phyloP scores from a whole-genome alignment of 1,140 invertebrate species.

The Procambarus virginalis region DNA sequence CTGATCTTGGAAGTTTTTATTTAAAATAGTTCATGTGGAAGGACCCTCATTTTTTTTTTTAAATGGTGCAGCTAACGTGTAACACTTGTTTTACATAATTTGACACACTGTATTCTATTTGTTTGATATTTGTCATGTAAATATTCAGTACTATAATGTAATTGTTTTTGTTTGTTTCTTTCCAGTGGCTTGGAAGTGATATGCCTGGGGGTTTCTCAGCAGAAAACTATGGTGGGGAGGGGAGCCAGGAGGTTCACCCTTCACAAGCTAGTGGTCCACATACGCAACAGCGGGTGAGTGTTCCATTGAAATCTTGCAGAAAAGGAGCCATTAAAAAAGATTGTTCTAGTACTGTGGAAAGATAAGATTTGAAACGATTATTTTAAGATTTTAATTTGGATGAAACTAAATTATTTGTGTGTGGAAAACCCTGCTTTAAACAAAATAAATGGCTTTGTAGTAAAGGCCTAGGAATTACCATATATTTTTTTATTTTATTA shows the following conservation, averaged over 20 bases:
- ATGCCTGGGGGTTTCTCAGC: conserved; percentile 49
- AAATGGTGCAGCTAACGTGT: no score
- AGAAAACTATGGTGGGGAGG: conserved; percentile 47
- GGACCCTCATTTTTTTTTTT: no score
- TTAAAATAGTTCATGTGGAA: no score
- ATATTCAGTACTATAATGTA: no score
- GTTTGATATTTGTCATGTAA: no score
- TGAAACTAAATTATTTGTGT: neutral
- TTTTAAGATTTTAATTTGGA: neutral
- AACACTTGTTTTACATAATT: no score
- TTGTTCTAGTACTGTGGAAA: conserved; percentile 10
- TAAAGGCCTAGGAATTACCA: neutral
- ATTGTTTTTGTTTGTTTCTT: neutral
- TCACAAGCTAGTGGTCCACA: conserved; percentile 31
- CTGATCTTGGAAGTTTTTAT: no score
- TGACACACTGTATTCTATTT: no score
- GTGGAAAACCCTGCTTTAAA: neutral
- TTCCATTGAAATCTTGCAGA: conserved; percentile 46
- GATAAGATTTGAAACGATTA: neutral
- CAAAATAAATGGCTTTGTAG: neutral
- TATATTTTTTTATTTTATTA: neutral
- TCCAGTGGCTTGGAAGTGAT: conserved; percentile 68
- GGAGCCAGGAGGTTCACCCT: conserved; percentile 55
- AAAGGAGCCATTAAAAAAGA: conserved; percentile 44
- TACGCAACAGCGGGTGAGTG: conserved; percentile 68